Evolutionary conservation across 2,797 vertebrate species (phyloP).

Genomic region (Tokudaia muenninki): DNA sequence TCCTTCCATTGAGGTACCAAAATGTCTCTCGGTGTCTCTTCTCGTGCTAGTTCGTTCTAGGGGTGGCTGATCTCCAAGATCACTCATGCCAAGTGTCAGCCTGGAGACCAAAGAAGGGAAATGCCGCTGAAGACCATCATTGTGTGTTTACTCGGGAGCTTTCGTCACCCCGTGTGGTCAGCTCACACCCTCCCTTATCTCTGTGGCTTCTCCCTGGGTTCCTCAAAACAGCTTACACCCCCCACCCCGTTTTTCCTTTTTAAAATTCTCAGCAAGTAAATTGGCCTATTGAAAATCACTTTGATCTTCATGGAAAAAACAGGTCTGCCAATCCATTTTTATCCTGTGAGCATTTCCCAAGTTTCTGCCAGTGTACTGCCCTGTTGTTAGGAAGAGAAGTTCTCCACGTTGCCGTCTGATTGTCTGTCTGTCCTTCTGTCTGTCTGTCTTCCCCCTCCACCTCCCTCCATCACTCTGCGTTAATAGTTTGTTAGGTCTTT

Average conservation of each 20-base stretch:
- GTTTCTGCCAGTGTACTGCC: neutral
- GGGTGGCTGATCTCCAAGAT: neutral
- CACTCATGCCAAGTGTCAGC: neutral
- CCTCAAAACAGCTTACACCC: neutral
- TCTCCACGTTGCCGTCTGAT: neutral
- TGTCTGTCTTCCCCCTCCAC: neutral
- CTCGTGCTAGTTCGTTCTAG: neutral
- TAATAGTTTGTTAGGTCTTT: neutral
- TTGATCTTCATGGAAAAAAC: slow-evolving; percentile 34
- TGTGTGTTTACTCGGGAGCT: neutral
- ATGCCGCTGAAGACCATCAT: neutral
- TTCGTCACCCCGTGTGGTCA: neutral
- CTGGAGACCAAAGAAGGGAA: neutral
- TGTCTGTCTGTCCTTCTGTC: neutral
- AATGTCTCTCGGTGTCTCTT: neutral
- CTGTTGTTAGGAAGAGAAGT: neutral
- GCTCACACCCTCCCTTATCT: neutral
- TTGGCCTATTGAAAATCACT: neutral
- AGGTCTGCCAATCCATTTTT: neutral
- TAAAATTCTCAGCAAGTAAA: neutral
- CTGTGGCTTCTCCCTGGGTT: neutral
- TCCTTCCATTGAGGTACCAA: neutral
- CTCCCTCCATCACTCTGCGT: too few relatives aligned
- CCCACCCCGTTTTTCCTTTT: neutral
- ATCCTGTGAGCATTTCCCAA: neutral